A percentile compares a stretch with the other conserved stretches of the same genome.
These are phyloP conservation scores for Mythimna pallens DNA, from an alignment of 2,888 invertebrate genomes.

Conservation along the genomic window DNA sequence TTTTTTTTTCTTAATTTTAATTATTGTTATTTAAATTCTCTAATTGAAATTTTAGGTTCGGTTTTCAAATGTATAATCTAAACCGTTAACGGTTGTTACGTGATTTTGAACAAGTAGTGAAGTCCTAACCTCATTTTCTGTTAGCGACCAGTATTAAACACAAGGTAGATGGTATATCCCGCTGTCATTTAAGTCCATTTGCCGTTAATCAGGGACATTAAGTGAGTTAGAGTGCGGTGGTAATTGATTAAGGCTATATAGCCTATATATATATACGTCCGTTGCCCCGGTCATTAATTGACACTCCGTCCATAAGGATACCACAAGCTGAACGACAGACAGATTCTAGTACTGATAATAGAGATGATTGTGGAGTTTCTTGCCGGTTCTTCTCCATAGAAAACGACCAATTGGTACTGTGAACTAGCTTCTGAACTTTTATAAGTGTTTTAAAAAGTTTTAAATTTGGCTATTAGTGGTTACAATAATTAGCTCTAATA, in stretches of 20 bases:
- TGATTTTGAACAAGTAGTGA: neutral
- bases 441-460: too few relatives aligned
- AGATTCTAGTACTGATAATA: neutral
- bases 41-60: too few relatives aligned
- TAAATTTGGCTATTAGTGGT: too few relatives aligned
- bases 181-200: constrained; percentile 51
- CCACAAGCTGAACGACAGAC: neutral
- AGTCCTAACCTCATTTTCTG: neutral
- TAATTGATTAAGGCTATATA: constrained; percentile 49
- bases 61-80: too few relatives aligned
- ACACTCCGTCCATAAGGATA: neutral
- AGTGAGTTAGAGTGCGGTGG: constrained; percentile 45
- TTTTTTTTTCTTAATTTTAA: too few relatives aligned
- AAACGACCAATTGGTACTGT: too few relatives aligned
- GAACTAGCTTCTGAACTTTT: too few relatives aligned
- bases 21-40: too few relatives aligned
- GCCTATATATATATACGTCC: constrained; percentile 28
- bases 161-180: constrained; percentile 22
- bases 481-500: too few relatives aligned
- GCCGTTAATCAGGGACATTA: constrained; percentile 43
- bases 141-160: neutral
- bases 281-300: constrained; percentile 31
- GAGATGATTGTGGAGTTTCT: too few relatives aligned
- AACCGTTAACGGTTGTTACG: neutral
- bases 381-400: too few relatives aligned